These are phyloP conservation scores for Cololabis saira DNA, from an alignment of 2,113 vertebrate species.

Conservation along the genomic window DNA sequence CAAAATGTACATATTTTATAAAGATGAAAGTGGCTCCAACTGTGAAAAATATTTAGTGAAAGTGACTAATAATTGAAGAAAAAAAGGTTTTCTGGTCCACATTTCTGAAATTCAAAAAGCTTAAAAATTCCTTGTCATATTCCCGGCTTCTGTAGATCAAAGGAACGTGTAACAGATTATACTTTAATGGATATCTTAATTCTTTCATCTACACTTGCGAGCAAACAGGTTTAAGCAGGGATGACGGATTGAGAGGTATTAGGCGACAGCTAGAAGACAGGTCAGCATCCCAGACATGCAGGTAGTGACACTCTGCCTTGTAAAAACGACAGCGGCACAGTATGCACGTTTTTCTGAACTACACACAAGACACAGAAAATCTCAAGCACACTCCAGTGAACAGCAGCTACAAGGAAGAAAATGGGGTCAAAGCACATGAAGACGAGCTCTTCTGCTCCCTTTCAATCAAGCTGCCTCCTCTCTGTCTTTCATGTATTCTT, in stretches of 20 bases:
- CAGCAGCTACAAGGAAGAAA: constrained; percentile 47
- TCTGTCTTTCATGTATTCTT: constrained; percentile 24
- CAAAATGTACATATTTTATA: too few species aligned
- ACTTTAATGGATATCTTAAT: background rate
- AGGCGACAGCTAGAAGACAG: constrained; percentile 30
- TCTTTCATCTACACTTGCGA: background rate
- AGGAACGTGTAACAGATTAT: too few species aligned
- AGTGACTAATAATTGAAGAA: too few species aligned
- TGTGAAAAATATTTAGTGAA: too few species aligned
- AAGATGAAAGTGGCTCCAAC: too few species aligned
- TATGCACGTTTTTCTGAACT: constrained; percentile 8
- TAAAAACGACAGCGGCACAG: constrained; percentile 14
- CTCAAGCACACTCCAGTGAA: constrained; percentile 44
- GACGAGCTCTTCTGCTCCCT: constrained; percentile 37
- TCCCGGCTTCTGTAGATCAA: too few species aligned
- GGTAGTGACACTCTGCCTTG: constrained; percentile 13
- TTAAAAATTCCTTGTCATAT: too few species aligned
- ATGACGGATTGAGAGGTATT: constrained; percentile 10
- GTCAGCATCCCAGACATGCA: constrained; percentile 5
- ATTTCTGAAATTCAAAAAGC: too few species aligned
- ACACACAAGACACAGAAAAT: constrained; percentile 25
- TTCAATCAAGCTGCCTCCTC: constrained; percentile 45
- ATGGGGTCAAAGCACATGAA: constrained; percentile 58
- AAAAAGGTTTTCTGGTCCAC: too few species aligned
- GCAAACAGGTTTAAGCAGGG: constrained; percentile 3